phyloP scores from a whole-genome alignment of 2,113 vertebrate genomes.

The Oncorhynchus keta region DNA sequence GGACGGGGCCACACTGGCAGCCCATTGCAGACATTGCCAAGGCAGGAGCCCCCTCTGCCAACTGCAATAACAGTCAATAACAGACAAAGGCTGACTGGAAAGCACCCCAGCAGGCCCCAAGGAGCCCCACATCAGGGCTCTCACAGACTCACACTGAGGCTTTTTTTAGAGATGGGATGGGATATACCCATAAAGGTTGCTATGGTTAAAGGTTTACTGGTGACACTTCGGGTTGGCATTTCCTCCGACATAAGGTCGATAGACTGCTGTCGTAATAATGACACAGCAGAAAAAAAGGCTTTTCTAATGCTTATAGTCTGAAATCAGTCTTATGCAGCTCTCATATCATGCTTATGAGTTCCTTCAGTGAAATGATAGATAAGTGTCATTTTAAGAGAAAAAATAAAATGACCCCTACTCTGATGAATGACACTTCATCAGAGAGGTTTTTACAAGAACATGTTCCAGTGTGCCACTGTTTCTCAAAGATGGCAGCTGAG shows the following conservation, averaged over 20 bases:
- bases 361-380: too few relatives aligned
- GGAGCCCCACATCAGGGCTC: neutral
- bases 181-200: neutral
- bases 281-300: too few relatives aligned
- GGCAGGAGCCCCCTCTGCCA: constrained; percentile 29
- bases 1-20: constrained; percentile 32
- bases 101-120: neutral
- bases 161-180: neutral
- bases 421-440: too few relatives aligned
- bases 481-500: neutral
- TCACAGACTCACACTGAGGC: neutral
- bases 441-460: too few relatives aligned
- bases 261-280: neutral
- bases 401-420: too few relatives aligned
- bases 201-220: neutral
- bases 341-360: too few relatives aligned
- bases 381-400: too few relatives aligned
- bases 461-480: neutral
- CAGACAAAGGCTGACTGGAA: constrained; percentile 41
- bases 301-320: too few relatives aligned
- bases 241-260: neutral
- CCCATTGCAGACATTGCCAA: constrained; percentile 11
- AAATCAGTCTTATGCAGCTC: too few relatives aligned
- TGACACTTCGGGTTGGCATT: neutral
- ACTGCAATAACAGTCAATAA: constrained; percentile 55